A percentile compares a stretch with the other conserved stretches of the same genome.
Evolutionary conservation across 2,113 vertebrate species (phyloP).

Genomic region (Paedocypris sp.): DNA sequence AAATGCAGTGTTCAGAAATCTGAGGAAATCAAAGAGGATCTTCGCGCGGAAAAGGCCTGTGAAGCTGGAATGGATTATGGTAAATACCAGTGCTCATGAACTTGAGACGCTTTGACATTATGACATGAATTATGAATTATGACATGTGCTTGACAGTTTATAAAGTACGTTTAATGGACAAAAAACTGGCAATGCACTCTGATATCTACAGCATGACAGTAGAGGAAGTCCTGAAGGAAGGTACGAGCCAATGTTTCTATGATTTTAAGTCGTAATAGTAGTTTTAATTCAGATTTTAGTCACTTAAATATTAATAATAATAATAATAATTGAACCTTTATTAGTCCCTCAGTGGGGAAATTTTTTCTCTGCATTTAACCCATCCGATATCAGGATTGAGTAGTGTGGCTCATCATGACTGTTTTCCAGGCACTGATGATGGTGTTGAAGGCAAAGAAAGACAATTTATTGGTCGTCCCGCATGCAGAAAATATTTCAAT

Average conservation of each 20-base stretch:
- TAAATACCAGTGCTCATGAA: conserved; percentile 28
- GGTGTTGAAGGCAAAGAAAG: conserved; percentile 16
- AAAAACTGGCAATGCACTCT: background rate
- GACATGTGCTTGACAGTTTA: conserved; percentile 43
- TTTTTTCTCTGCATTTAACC: background rate
- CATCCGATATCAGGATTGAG: too few relatives aligned
- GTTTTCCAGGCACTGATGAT: conserved; percentile 40
- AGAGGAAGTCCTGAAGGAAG: conserved; percentile 45
- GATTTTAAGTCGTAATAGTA: too few relatives aligned
- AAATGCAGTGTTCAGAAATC: conserved; percentile 65
- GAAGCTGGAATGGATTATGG: conserved; percentile 49
- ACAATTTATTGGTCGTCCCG: conserved; percentile 38
- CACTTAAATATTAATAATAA: too few relatives aligned
- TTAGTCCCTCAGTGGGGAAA: too few relatives aligned
- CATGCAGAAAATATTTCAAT: conserved; percentile 41
- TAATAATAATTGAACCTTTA: too few relatives aligned
- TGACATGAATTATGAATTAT: too few relatives aligned
- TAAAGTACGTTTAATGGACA: conserved; percentile 36
- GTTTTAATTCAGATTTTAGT: too few relatives aligned
- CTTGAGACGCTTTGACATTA: background rate
- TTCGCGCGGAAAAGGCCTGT: conserved; percentile 52
- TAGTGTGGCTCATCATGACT: background rate
- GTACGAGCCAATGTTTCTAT: conserved; percentile 19
- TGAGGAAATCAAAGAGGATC: fast-evolving
- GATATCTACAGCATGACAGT: conserved; percentile 44